Percentiles rank a stretch among this genome's conserved stretches.
Evolutionary conservation across 2,113 vertebrate species (phyloP).

Genomic region (Cinclus mexicanus): DNA sequence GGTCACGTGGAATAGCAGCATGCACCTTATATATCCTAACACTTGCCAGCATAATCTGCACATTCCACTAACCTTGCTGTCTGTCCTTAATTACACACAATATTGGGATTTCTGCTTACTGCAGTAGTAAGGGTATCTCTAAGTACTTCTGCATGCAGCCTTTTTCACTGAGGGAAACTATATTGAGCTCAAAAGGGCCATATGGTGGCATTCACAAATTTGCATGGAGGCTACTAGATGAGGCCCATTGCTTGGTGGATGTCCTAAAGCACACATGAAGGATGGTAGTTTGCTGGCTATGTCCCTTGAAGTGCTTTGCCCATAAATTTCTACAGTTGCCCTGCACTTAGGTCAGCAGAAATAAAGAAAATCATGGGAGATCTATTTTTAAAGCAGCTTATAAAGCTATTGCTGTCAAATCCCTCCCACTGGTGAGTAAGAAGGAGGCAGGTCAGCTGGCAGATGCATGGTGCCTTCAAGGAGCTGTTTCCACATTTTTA

Average conservation of each 20-base stretch:
- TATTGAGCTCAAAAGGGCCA: neutral
- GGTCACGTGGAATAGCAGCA: neutral
- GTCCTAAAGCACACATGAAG: neutral
- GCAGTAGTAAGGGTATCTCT: neutral
- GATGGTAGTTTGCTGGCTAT: neutral
- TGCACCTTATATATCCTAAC: neutral
- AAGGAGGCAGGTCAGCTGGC: neutral
- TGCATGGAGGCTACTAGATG: neutral
- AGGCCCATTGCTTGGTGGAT: neutral
- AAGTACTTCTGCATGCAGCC: neutral
- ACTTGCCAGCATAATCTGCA: neutral
- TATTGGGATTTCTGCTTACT: conserved; percentile 16
- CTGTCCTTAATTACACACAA: neutral
- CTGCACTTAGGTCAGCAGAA: neutral
- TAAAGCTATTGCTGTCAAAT: neutral
- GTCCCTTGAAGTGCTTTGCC: neutral
- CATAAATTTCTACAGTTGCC: neutral
- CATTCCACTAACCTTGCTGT: neutral
- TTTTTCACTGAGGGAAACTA: neutral
- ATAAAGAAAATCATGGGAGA: neutral
- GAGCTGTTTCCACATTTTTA: neutral
- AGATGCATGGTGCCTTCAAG: neutral
- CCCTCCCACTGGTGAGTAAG: neutral
- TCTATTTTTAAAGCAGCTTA: neutral
- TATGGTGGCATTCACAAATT: neutral